Conservation (phyloP, 2,888 invertebrate genomes). For the Ichneumoninae sp. region DNA sequence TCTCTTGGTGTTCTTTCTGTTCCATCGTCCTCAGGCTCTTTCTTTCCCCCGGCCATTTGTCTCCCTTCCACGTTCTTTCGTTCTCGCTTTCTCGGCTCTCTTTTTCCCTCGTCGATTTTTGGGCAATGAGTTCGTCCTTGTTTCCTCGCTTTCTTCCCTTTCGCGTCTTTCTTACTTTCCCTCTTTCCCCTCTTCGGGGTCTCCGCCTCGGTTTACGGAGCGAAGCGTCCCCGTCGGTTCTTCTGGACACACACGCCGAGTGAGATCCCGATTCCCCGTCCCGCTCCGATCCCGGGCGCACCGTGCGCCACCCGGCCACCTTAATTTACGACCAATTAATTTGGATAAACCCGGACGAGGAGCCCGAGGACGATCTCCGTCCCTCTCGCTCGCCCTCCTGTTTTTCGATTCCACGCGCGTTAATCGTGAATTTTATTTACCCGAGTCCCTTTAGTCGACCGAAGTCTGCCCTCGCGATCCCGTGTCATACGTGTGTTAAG, state of each 20-base stretch:
- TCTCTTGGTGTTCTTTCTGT: neutral
- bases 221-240: slow-evolving; percentile 7
- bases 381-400: slow-evolving; percentile 15
- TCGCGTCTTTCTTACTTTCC: slow-evolving; percentile 37
- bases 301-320: slow-evolving; percentile 74
- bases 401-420: slow-evolving; percentile 83
- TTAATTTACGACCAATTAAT: slow-evolving; percentile 85
- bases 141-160: slow-evolving; percentile 38
- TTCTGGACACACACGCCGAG: slow-evolving; percentile 50
- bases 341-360: slow-evolving; percentile 83
- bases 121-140: slow-evolving; percentile 54
- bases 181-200: slow-evolving; percentile 54
- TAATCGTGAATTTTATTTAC: slow-evolving; percentile 79
- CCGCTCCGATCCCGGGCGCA: slow-evolving; percentile 68
- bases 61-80: slow-evolving; percentile 51
- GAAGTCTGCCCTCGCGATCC: slow-evolving; percentile 32
- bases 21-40: neutral
- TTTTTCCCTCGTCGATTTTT: slow-evolving; percentile 56
- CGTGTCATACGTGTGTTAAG: slow-evolving; percentile 36
- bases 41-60: slow-evolving; percentile 5
- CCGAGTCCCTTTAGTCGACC: slow-evolving; percentile 53
- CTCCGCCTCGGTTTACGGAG: too few species aligned
- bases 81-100: slow-evolving; percentile 19
- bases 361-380: slow-evolving; percentile 44
- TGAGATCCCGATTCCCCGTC: slow-evolving; percentile 61